These are phyloP conservation scores for Papilio xuthus DNA, from an alignment of 1,140 invertebrate species.

Conservation along the genomic window DNA sequence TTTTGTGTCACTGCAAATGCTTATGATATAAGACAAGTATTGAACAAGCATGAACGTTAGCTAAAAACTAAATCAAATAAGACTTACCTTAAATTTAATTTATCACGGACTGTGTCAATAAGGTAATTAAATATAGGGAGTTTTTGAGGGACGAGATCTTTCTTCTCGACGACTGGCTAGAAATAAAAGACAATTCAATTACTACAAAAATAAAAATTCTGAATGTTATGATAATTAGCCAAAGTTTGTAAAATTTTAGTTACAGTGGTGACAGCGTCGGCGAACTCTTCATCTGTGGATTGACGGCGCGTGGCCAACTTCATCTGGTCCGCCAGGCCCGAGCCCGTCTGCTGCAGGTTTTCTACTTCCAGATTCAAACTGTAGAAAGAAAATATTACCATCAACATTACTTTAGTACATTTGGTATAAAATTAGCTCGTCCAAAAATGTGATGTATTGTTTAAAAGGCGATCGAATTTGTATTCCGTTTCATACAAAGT, in stretches of 20 bases:
- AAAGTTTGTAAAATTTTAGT: background rate
- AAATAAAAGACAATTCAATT: slow-evolving; percentile 40
- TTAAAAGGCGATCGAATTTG: too few species aligned
- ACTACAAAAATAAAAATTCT: slow-evolving; percentile 9
- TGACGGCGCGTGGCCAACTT: slow-evolving; percentile 52
- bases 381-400: background rate
- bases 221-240: background rate
- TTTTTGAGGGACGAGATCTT: slow-evolving; percentile 62
- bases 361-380: slow-evolving; percentile 65
- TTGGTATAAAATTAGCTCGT: too few species aligned
- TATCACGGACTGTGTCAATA: slow-evolving; percentile 65
- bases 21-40: background rate
- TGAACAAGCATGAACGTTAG: too few species aligned
- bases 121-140: slow-evolving; percentile 63
- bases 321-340: slow-evolving; percentile 51
- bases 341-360: slow-evolving; percentile 57
- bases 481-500: too few species aligned
- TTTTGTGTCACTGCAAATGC: background rate
- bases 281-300: slow-evolving; percentile 70
- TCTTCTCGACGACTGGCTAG: slow-evolving; percentile 71
- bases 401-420: too few species aligned
- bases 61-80: background rate
- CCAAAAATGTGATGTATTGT: too few species aligned
- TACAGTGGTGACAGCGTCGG: slow-evolving; percentile 71
- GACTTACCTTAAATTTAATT: slow-evolving; percentile 56